phyloP scores from a whole-genome alignment of 2,888 invertebrate species.

The Saturnia japonica region DNA sequence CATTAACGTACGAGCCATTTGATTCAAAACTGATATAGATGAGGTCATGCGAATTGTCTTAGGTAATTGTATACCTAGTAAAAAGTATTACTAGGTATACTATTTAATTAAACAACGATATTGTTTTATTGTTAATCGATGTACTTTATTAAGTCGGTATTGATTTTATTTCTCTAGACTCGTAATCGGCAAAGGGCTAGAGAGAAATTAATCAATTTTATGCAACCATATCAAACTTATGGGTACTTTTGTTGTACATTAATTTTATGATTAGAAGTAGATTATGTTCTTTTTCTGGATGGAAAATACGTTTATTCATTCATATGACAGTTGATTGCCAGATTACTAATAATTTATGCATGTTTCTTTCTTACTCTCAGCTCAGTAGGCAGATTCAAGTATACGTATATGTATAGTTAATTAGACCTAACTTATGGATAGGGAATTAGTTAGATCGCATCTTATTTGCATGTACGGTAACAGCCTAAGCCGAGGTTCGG shows the following conservation, averaged over 20 bases:
- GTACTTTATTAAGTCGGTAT: not conserved
- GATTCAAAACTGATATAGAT: conserved; percentile 13
- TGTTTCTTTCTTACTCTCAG: too few relatives aligned
- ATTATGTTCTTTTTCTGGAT: not conserved
- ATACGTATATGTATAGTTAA: too few relatives aligned
- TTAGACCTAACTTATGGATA: too few relatives aligned
- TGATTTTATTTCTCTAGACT: not conserved
- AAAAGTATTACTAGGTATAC: not conserved
- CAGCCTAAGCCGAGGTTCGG: too few relatives aligned
- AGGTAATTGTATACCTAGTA: too few relatives aligned
- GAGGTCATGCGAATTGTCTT: conserved; percentile 19
- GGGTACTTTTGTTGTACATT: too few relatives aligned
- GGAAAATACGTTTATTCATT: not conserved
- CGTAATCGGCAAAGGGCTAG: not conserved
- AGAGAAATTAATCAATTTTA: not conserved
- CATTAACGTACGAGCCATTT: conserved; percentile 3
- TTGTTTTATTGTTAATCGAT: conserved; percentile 8
- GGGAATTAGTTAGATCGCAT: too few relatives aligned
- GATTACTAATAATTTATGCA: too few relatives aligned
- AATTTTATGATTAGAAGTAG: too few relatives aligned
- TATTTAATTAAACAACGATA: conserved; percentile 3
- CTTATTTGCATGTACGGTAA: too few relatives aligned
- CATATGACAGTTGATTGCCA: too few relatives aligned
- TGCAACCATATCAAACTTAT: not conserved
- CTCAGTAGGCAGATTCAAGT: too few relatives aligned